phyloP scores from a whole-genome alignment of 2,797 vertebrate species.

The Mormyrops boulengeri region DNA sequence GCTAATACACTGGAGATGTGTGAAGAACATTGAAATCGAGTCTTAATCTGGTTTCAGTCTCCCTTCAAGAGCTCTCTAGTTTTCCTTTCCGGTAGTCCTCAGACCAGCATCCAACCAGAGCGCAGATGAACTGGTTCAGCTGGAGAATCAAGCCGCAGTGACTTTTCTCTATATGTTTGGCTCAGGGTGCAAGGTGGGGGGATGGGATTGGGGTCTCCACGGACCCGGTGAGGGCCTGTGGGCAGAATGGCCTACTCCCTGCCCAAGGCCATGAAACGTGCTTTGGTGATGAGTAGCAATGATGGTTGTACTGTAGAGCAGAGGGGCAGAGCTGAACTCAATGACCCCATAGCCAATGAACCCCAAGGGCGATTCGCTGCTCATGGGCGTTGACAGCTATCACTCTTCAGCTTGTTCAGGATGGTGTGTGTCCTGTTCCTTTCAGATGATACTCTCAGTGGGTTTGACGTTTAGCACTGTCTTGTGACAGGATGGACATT shows the following conservation, averaged over 20 bases:
- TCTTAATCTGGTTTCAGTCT: neutral
- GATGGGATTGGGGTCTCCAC: conserved; percentile 36
- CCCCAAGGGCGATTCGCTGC: too few relatives aligned
- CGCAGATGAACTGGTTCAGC: neutral
- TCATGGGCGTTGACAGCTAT: neutral
- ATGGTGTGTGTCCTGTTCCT: neutral
- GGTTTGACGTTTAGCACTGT: neutral
- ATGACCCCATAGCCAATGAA: neutral
- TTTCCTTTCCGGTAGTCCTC: neutral
- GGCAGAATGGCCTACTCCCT: conserved; percentile 46
- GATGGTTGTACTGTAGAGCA: neutral
- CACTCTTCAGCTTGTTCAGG: neutral
- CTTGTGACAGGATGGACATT: neutral
- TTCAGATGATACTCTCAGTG: neutral
- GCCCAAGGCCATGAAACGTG: conserved; percentile 17
- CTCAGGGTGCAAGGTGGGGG: neutral
- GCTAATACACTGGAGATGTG: neutral
- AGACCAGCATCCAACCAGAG: neutral
- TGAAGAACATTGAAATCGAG: neutral
- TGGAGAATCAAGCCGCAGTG: neutral
- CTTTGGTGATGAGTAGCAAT: neutral
- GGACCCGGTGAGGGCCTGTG: conserved; percentile 39
- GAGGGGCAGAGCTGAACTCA: neutral
- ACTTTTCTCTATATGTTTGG: neutral
- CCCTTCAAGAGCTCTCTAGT: neutral